Conservation (phyloP, 2,113 vertebrate genomes). For the Sclerurus mexicanus region DNA sequence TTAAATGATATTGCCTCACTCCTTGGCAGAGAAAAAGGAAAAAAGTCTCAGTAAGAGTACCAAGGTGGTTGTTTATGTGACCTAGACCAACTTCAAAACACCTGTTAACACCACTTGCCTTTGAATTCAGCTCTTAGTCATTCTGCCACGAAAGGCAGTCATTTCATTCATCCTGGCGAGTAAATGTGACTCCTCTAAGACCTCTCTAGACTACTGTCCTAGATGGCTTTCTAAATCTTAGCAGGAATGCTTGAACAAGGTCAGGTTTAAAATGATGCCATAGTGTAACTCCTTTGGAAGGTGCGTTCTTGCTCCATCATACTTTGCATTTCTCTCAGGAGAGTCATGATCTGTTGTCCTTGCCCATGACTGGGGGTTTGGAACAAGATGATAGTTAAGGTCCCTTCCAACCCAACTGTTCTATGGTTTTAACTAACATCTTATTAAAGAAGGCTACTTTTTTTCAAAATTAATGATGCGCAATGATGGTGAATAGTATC, state of each 20-base stretch:
- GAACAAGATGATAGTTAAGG: neutral
- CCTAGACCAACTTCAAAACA: neutral
- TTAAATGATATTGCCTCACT: neutral
- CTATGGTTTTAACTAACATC: neutral
- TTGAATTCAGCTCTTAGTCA: neutral
- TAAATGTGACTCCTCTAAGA: neutral
- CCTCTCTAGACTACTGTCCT: rapidly evolving
- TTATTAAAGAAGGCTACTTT: neutral
- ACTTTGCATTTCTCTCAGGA: neutral
- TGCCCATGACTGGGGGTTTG: neutral
- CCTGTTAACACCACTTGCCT: neutral
- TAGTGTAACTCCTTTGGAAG: neutral
- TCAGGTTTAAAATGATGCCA: neutral
- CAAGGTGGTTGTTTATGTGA: neutral
- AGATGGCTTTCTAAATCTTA: neutral
- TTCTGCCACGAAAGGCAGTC: neutral
- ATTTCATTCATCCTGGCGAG: neutral
- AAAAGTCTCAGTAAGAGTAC: neutral
- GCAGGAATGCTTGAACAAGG: neutral
- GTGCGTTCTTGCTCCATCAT: neutral
- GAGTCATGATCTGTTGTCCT: neutral
- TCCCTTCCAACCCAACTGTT: neutral
- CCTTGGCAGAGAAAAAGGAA: neutral
- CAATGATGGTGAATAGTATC: neutral
- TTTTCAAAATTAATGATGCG: neutral